A percentile compares a stretch with the other conserved stretches of the same genome.
These are phyloP conservation scores for Peromyscus attwateri DNA, from an alignment of 2,797 vertebrate species.

Conservation along the genomic window DNA sequence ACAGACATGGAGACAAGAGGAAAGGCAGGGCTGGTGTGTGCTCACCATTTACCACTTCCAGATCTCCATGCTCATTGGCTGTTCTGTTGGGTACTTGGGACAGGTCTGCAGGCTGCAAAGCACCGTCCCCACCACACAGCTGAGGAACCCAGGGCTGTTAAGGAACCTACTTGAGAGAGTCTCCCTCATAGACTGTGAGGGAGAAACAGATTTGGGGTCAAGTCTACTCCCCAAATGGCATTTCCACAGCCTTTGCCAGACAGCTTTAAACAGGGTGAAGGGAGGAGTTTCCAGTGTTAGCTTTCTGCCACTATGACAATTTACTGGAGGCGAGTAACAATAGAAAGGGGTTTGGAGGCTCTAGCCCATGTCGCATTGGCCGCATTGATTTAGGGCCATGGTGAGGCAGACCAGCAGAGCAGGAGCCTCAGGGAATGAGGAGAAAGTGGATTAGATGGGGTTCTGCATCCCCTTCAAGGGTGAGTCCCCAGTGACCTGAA, in stretches of 20 bases:
- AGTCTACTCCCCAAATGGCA: background rate
- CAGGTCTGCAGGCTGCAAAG: background rate
- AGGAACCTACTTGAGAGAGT: background rate
- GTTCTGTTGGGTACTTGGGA: background rate
- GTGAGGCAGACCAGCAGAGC: background rate
- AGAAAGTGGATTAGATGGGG: background rate
- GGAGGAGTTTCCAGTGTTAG: background rate
- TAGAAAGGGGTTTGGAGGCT: background rate
- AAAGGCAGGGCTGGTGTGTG: background rate
- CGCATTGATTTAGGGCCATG: background rate
- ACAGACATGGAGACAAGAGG: background rate
- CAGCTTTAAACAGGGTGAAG: background rate
- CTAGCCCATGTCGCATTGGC: no score
- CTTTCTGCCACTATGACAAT: background rate
- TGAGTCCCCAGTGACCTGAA: background rate
- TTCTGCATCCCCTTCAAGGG: background rate
- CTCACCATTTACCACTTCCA: background rate
- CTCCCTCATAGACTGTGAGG: background rate
- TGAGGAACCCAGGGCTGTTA: no score
- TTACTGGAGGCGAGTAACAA: background rate
- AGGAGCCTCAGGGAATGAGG: background rate
- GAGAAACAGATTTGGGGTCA: constrained; percentile 1
- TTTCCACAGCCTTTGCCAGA: background rate
- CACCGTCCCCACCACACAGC: no score
- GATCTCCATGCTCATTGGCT: background rate